Base-by-base conservation (phyloP, 2,797 vertebrate genomes). In the Falco concolor region DNA sequence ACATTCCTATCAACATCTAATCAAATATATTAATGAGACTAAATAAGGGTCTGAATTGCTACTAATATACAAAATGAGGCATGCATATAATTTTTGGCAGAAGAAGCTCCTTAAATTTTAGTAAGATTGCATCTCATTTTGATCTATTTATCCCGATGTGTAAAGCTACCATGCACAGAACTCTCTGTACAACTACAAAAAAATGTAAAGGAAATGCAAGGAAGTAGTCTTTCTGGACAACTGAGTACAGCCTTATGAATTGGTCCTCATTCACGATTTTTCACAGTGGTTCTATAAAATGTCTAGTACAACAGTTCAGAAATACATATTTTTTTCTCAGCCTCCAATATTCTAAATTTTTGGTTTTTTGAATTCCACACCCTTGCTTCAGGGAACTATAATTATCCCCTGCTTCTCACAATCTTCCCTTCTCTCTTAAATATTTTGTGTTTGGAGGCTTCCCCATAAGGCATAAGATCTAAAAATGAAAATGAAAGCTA, bases 401-500 rank as follows among this genome's bases (percentile, higher is more conserved):
- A 25, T 52, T 68, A 77, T 50, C 36, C 34, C 16, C 34, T 30
- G 28, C 38, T 87, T 88, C 87, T 87, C 34, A 73, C 24, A 83
- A 34, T 59, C 21, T 50, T 68, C 32, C 23, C 12, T 75, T 81
- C 54, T 60, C n/a, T 78, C 89, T 59, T 32, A 75, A 80, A 72
- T 52, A 10, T 57, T 53, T 7, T 21, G 28, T 72, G 49, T 61
- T 94, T 36, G 28, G 30, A 96, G 87, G 73, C 47, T 92, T 96
- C 47, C 73, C 74, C 36, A 49, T 36, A 1, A 8, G 68, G 60
- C 34, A n/a, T 5, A 61, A 32, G 34, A 45, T 47, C 81, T 85
- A 10, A 95, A 95, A 95, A 77, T 47, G 52, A 95, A 95, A 95
- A 70, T 40, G 49, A 94, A 88, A 67, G 28, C 52, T 79, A 36